Percentiles rank a stretch among this genome's conserved stretches.
These are phyloP conservation scores for Drosophila mimetica DNA, from an alignment of 2,888 invertebrate species.

Conservation along the genomic window DNA sequence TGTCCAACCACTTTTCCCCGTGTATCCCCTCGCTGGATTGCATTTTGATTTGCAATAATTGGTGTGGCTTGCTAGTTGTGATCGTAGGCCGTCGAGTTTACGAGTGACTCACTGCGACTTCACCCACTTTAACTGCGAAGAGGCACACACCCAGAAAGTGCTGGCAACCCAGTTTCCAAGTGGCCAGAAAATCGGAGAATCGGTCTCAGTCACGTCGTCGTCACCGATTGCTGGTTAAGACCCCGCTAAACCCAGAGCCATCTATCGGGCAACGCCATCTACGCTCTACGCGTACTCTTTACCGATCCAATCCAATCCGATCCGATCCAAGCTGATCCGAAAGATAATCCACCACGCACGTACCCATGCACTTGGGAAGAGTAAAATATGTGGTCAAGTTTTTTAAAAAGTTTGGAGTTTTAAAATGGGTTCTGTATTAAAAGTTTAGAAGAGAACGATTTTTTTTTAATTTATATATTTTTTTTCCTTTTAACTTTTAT, in stretches of 20 bases:
- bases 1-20: not conserved
- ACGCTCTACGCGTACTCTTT: slow-evolving; percentile 18
- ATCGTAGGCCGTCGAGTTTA: slow-evolving; percentile 22
- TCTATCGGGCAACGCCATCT: slow-evolving; percentile 31
- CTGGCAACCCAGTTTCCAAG: slow-evolving; percentile 35
- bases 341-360: slow-evolving; percentile 33
- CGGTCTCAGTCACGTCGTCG: slow-evolving; percentile 46
- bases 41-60: slow-evolving; percentile 40
- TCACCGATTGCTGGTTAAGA: slow-evolving; percentile 9
- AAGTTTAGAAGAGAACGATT: no score
- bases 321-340: not conserved
- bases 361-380: slow-evolving; percentile 1
- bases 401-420: not conserved
- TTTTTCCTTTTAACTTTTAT: no score
- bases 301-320: not conserved
- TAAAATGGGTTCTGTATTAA: no score
- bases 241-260: slow-evolving; percentile 6
- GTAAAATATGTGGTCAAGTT: not conserved
- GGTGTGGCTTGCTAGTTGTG: slow-evolving; percentile 30
- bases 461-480: not conserved
- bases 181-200: slow-evolving; percentile 39
- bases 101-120: slow-evolving; percentile 24
- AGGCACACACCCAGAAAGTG: slow-evolving; percentile 35
- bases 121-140: slow-evolving; percentile 23
- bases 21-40: slow-evolving; percentile 16